A percentile compares a stretch with the other conserved stretches of the same genome.
Conservation (phyloP, 2,888 invertebrate species). For the Beris morrisii region DNA sequence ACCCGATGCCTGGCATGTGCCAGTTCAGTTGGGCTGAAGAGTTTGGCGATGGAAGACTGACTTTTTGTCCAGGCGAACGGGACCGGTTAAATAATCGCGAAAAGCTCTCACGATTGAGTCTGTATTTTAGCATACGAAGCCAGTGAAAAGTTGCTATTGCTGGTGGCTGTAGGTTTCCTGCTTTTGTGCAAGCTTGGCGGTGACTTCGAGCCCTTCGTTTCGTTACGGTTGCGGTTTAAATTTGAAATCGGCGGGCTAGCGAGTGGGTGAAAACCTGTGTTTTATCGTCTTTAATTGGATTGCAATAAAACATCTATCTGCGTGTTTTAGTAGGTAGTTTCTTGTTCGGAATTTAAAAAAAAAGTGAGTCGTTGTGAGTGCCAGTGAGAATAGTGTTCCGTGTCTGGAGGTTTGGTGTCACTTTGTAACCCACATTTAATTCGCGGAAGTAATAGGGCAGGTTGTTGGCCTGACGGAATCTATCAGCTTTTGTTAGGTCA, state of each 20-base stretch:
- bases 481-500: no score
- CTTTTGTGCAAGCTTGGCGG: conserved; percentile 3
- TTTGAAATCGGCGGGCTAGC: neutral
- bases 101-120: neutral
- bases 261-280: conserved; percentile 4
- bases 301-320: no score
- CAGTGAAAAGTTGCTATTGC: neutral
- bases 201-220: neutral
- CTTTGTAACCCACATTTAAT: no score
- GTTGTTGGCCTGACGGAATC: no score
- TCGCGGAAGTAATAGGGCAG: no score
- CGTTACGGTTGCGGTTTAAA: neutral
- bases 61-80: neutral
- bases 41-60: conserved; percentile 17
- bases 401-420: no score
- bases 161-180: neutral
- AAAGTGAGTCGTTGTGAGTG: no score
- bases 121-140: neutral
- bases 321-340: no score
- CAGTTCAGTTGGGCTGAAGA: conserved; percentile 24
- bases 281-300: conserved; percentile 26
- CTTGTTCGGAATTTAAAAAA: no score
- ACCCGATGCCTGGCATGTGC: conserved; percentile 2
- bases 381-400: no score
- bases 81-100: conserved; percentile 5